A percentile compares a stretch with the other conserved stretches of the same genome.
Conservation (phyloP, 2,113 vertebrate species). For the Conger conger region DNA sequence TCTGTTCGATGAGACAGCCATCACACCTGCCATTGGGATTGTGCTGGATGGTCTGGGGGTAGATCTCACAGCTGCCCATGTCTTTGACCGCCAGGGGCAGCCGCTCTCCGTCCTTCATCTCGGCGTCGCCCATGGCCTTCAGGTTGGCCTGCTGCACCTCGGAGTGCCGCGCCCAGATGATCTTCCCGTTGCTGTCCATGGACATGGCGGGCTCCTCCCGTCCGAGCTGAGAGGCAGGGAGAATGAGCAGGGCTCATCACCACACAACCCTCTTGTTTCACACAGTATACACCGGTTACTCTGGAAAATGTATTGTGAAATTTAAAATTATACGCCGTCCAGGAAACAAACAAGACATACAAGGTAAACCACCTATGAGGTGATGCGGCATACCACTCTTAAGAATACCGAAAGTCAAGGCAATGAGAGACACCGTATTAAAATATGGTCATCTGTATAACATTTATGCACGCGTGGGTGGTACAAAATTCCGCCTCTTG, state of each 20-base stretch:
- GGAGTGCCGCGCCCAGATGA: constrained; percentile 98
- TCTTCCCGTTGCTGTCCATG: constrained; percentile 97
- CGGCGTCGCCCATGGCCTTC: constrained; percentile 98
- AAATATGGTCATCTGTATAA: background rate
- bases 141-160: constrained; percentile 97
- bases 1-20: background rate
- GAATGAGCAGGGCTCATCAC: background rate
- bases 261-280: background rate
- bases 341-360: background rate
- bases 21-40: constrained; percentile 94
- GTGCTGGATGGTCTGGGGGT: constrained; percentile 97
- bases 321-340: background rate
- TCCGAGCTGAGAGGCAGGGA: constrained; percentile 76
- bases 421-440: background rate
- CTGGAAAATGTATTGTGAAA: background rate
- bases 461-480: background rate
- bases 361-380: background rate
- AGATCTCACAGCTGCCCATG: constrained; percentile 99
- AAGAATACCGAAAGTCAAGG: background rate
- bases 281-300: background rate
- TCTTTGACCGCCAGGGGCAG: constrained; percentile 95
- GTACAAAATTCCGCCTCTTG: background rate
- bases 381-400: too few relatives aligned
- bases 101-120: constrained; percentile 97
- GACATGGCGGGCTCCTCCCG: constrained; percentile 98